A percentile compares a stretch with the other conserved stretches of the same genome.
phyloP scores from a whole-genome alignment of 92 coral and sea anemone species.

The Hydrozoanthus gracilis region DNA sequence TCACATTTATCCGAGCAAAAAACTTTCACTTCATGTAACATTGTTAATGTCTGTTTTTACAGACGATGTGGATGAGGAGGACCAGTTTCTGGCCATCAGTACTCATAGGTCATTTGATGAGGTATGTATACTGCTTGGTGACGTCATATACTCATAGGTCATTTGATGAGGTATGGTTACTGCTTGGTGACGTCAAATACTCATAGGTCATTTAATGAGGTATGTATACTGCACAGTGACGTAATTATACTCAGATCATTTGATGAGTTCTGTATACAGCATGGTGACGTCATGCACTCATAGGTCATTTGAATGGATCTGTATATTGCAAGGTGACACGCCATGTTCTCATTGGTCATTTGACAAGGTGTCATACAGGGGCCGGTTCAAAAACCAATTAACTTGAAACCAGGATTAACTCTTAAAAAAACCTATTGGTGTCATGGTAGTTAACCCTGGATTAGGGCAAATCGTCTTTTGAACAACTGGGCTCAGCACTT shows the following conservation, averaged over 20 bases:
- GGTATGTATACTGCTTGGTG: constrained; percentile 47
- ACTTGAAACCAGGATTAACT: too few relatives aligned
- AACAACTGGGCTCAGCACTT: too few relatives aligned
- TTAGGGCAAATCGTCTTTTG: too few relatives aligned
- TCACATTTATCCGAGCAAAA: neutral
- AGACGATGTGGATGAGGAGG: constrained; percentile 56
- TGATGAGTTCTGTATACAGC: neutral
- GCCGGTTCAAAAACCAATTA: too few relatives aligned
- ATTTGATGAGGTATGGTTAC: constrained; percentile 68
- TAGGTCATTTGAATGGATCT: neutral
- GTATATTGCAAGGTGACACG: too few relatives aligned
- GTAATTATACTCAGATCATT: neutral
- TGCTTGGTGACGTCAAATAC: neutral
- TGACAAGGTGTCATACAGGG: too few relatives aligned
- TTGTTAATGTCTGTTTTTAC: neutral
- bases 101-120: constrained; percentile 78
- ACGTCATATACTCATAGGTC: constrained; percentile 38
- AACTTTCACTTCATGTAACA: too few relatives aligned
- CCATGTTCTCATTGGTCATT: too few relatives aligned
- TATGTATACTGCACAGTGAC: constrained; percentile 10
- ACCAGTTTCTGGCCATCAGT: constrained; percentile 82
- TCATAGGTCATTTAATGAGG: constrained; percentile 31
- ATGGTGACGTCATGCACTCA: neutral
- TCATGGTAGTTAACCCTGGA: too few relatives aligned
- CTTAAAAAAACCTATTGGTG: too few relatives aligned